A percentile compares a stretch with the other conserved stretches of the same genome.
These are phyloP conservation scores for Creontiades dilutus DNA, from an alignment of 2,888 invertebrate species.

Conservation along the genomic window DNA sequence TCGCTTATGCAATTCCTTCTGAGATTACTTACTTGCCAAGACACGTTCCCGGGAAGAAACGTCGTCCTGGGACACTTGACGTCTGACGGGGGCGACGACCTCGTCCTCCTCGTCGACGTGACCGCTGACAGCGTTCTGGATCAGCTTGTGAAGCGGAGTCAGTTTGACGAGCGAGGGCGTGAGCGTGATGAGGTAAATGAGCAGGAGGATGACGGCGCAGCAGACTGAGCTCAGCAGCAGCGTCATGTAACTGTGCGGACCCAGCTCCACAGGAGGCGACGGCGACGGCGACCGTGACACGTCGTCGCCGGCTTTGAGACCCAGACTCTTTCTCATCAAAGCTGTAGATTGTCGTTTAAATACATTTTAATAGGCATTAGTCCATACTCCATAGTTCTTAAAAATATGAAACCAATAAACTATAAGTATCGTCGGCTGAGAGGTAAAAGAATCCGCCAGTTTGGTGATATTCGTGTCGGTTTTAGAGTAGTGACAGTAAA, in stretches of 20 bases:
- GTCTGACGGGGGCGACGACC: not conserved
- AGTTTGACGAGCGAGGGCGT: conserved; percentile 20
- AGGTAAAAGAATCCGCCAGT: no score
- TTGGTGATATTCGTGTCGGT: no score
- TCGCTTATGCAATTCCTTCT: not conserved
- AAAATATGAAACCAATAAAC: no score
- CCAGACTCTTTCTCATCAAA: not conserved
- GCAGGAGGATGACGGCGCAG: not conserved
- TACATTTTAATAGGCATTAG: no score
- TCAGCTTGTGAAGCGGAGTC: conserved; percentile 21
- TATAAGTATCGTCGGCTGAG: no score
- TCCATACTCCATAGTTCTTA: no score
- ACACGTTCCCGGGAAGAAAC: conserved; percentile 3
- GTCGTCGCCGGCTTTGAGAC: not conserved
- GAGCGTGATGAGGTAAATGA: conserved; percentile 41
- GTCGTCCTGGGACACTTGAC: not conserved
- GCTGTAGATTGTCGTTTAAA: not conserved
- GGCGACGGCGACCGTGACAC: no score
- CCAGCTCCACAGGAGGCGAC: conserved; percentile 2
- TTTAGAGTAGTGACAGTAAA: no score
- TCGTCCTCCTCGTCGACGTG: not conserved
- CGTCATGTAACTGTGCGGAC: conserved; percentile 46
- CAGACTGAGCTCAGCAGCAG: conserved; percentile 1
- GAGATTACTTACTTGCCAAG: not conserved
- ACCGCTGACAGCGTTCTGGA: not conserved